A percentile compares a stretch with the other conserved stretches of the same genome.
Conservation (phyloP, 1,140 invertebrate species). For the Drosophila bifasciata region DNA sequence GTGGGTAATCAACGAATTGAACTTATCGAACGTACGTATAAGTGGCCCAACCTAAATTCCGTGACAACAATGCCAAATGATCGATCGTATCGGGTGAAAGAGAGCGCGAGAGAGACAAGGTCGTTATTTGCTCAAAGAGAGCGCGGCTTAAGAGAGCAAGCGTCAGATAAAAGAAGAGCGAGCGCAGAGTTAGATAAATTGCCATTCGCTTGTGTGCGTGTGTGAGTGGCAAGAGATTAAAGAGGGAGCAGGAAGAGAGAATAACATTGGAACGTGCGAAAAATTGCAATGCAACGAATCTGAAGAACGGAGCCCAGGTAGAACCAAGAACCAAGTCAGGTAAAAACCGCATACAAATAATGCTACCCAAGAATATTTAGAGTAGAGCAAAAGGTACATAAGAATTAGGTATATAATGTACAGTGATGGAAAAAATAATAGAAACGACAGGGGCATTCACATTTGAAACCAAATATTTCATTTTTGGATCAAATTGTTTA, state of each 20-base stretch:
- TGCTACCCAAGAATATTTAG: conserved; percentile 36
- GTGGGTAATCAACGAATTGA: conserved; percentile 44
- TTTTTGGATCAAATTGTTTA: too few species aligned
- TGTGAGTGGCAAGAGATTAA: background rate
- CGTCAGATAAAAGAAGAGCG: conserved; percentile 6
- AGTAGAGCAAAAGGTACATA: conserved; percentile 25
- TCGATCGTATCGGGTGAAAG: conserved; percentile 41
- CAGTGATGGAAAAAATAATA: too few species aligned
- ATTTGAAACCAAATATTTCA: too few species aligned
- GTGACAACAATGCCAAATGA: conserved; percentile 75
- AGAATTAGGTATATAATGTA: background rate
- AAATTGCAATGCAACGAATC: conserved; percentile 59
- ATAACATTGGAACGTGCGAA: conserved; percentile 60
- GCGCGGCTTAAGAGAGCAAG: conserved; percentile 19
- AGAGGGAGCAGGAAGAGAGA: conserved; percentile 24
- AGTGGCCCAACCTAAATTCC: conserved; percentile 72
- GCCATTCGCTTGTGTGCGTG: conserved; percentile 4
- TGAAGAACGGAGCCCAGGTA: conserved; percentile 18
- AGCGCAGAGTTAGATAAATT: conserved; percentile 22
- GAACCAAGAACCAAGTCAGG: conserved; percentile 38
- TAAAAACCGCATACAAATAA: conserved; percentile 12
- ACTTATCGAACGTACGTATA: conserved; percentile 48
- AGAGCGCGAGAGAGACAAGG: conserved; percentile 54
- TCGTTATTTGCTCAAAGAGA: conserved; percentile 54
- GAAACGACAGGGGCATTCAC: too few species aligned